phyloP scores from a whole-genome alignment of 1,140 invertebrate species.

The Vanessa atalanta region DNA sequence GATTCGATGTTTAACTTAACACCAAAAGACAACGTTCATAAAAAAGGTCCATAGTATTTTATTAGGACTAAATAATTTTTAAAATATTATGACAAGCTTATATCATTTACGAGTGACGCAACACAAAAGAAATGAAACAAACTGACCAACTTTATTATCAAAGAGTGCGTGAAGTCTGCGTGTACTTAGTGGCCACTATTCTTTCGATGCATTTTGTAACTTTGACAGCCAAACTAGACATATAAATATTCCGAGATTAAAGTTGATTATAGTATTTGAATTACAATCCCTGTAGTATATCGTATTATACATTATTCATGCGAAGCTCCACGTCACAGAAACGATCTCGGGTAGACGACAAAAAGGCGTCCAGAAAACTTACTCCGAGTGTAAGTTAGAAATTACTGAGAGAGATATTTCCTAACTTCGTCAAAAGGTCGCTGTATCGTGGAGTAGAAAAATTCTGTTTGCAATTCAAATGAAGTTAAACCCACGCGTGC shows the following conservation, averaged over 20 bases:
- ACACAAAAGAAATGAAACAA: background rate
- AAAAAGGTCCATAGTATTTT: too few relatives aligned
- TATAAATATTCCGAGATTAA: background rate
- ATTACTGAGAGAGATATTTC: background rate
- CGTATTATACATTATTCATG: slow-evolving; percentile 2
- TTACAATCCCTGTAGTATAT: background rate
- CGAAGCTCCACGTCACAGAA: background rate
- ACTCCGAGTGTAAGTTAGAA: slow-evolving; percentile 3
- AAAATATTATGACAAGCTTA: too few relatives aligned
- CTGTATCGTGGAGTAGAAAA: slow-evolving; percentile 8
- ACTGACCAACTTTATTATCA: too few relatives aligned
- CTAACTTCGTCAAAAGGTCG: slow-evolving; percentile 10
- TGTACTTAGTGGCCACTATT: too few relatives aligned
- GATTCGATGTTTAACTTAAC: too few relatives aligned
- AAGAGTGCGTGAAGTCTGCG: background rate
- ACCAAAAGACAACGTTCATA: too few relatives aligned
- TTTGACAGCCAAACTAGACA: background rate
- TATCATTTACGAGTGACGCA: too few relatives aligned
- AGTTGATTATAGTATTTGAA: background rate
- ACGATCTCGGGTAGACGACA: slow-evolving; percentile 1
- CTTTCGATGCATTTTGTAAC: too few relatives aligned
- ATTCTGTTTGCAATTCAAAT: slow-evolving; percentile 13
- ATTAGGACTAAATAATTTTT: too few relatives aligned
- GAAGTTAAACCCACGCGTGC: slow-evolving; percentile 6
- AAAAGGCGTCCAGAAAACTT: background rate